Conservation (phyloP, 2,797 vertebrate species). For the Cephalopachus bancanus region DNA sequence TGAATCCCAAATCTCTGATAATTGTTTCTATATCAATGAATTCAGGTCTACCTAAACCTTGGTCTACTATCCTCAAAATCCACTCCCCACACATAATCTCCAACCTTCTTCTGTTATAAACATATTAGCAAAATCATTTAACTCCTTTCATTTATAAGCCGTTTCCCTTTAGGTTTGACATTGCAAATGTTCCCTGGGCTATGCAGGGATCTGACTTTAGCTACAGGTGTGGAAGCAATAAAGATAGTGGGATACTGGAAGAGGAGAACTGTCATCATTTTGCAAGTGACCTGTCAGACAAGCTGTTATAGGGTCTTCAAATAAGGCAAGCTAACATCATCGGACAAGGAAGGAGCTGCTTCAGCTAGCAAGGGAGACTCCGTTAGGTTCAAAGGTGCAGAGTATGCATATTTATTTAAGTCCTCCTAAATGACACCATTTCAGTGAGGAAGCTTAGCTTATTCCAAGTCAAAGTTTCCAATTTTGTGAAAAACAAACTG, state of each 20-base stretch:
- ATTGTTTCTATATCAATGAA: background rate
- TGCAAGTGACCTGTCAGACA: background rate
- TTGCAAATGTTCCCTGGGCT: background rate
- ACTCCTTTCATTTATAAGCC: background rate
- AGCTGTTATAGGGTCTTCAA: background rate
- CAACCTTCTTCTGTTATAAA: conserved; percentile 1
- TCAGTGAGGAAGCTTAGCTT: background rate
- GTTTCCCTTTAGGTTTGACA: background rate
- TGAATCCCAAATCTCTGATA: conserved; percentile 30
- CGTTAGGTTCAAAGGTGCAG: background rate
- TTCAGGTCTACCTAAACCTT: background rate
- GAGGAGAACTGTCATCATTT: background rate
- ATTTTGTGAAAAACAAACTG: conserved; percentile 47
- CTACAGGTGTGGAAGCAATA: background rate
- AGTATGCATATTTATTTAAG: background rate
- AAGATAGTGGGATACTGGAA: background rate
- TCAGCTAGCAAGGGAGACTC: background rate
- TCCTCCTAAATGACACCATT: background rate
- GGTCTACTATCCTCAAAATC: background rate
- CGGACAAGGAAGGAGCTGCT: background rate
- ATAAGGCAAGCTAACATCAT: background rate
- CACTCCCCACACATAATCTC: background rate
- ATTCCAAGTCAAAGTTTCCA: conserved; percentile 51
- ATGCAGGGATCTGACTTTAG: background rate
- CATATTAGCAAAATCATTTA: conserved; percentile 44